A percentile compares a stretch with the other conserved stretches of the same genome.
Conservation (phyloP, 1,140 invertebrate species). For the Notospermus geniculatus region DNA sequence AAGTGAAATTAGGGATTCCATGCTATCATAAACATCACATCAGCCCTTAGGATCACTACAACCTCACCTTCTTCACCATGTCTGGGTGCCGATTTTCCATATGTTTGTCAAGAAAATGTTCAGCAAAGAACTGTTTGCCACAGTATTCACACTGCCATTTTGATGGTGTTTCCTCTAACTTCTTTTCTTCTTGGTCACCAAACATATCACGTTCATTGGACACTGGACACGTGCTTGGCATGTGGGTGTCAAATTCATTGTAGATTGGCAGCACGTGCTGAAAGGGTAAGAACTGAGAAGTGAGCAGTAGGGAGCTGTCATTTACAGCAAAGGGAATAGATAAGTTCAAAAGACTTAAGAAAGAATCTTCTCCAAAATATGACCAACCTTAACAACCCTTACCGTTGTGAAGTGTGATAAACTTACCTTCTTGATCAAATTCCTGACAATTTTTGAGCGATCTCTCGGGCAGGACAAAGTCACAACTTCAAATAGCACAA, state of each 20-base stretch:
- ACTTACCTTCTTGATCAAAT: constrained; percentile 76
- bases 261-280: constrained; percentile 85
- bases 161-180: constrained; percentile 60
- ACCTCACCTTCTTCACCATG: constrained; percentile 75
- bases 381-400: neutral
- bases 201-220: constrained; percentile 84
- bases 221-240: constrained; percentile 86
- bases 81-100: constrained; percentile 86
- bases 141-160: constrained; percentile 89
- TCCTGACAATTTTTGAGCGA: constrained; percentile 82
- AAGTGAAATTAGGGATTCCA: too few relatives aligned
- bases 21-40: too few relatives aligned
- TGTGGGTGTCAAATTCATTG: constrained; percentile 72
- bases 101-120: constrained; percentile 82
- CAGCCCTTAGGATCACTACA: too few relatives aligned
- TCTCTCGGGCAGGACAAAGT: constrained; percentile 73
- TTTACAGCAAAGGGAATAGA: too few relatives aligned
- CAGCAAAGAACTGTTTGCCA: constrained; percentile 87
- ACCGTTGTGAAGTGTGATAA: neutral
- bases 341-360: too few relatives aligned
- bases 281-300: neutral
- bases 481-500: neutral
- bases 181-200: constrained; percentile 69
- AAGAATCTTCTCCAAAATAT: too few relatives aligned
- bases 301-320: neutral